These are phyloP conservation scores for Taurulus bubalis DNA, from an alignment of 2,113 vertebrate species.

Conservation along the genomic window DNA sequence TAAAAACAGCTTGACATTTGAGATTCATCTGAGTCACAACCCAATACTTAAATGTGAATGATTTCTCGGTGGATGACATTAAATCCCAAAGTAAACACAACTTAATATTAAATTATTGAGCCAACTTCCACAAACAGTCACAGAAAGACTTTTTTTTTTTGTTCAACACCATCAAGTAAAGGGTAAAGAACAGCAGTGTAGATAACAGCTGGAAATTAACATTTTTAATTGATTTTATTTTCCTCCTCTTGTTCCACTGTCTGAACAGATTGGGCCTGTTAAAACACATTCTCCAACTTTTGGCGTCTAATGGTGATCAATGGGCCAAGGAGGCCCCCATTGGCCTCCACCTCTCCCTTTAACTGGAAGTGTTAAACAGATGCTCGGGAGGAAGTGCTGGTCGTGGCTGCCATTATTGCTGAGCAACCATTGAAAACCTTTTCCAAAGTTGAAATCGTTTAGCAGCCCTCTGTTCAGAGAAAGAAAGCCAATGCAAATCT, in stretches of 20 bases:
- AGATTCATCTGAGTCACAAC: constrained; percentile 9
- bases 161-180: constrained; percentile 14
- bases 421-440: constrained; percentile 43
- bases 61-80: constrained; percentile 33
- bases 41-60: background rate
- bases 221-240: constrained; percentile 56
- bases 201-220: constrained; percentile 47
- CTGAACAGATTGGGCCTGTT: constrained; percentile 45
- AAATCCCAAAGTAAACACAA: constrained; percentile 9
- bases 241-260: constrained; percentile 33
- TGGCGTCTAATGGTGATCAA: constrained; percentile 49
- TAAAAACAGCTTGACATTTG: constrained; percentile 9
- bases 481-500: constrained; percentile 22
- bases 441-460: constrained; percentile 30
- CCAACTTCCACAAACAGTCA: no score
- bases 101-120: no score
- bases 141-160: background rate
- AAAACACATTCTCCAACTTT: constrained; percentile 36
- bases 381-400: constrained; percentile 28
- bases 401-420: constrained; percentile 19
- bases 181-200: constrained; percentile 25
- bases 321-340: constrained; percentile 35
- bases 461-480: background rate
- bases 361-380: constrained; percentile 59
- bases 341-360: constrained; percentile 37